A percentile compares a stretch with the other conserved stretches of the same genome.
Evolutionary conservation across 2,113 vertebrate species (phyloP).

Genomic region (Dicrurus megarhynchus): DNA sequence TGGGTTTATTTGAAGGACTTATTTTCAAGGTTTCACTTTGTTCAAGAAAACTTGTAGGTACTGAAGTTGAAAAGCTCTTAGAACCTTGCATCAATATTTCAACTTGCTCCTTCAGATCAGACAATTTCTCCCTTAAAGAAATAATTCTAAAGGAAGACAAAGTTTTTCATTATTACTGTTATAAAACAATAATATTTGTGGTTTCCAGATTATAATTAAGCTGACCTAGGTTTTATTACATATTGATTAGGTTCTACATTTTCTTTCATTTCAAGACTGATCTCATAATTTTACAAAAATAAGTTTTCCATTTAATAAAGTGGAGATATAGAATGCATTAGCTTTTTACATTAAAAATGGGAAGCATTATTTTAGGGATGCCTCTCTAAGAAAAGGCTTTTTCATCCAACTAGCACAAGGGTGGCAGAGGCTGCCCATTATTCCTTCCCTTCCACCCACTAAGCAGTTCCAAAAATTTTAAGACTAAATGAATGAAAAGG

Average conservation of each 20-base stretch:
- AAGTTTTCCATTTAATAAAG: neutral
- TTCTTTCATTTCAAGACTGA: neutral
- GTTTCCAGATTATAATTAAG: neutral
- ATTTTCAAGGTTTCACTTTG: neutral
- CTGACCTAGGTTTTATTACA: neutral
- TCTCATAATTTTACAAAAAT: neutral
- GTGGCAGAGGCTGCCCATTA: neutral
- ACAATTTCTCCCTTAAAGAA: slow-evolving; percentile 68
- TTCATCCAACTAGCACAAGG: neutral
- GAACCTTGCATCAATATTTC: slow-evolving; percentile 56
- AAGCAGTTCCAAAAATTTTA: neutral
- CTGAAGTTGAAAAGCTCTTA: neutral
- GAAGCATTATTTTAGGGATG: neutral
- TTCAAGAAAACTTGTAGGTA: neutral
- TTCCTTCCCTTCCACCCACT: neutral
- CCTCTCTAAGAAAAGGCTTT: neutral
- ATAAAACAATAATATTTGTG: neutral
- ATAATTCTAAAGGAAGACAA: slow-evolving; percentile 67
- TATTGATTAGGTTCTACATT: neutral
- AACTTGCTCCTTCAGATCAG: slow-evolving; percentile 66
- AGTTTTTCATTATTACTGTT: neutral
- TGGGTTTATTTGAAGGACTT: neutral
- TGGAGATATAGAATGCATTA: neutral
- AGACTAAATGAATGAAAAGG: neutral
- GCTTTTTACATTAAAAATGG: neutral